phyloP scores from a whole-genome alignment of 1,140 invertebrate genomes.

The Zaprionus taronus region DNA sequence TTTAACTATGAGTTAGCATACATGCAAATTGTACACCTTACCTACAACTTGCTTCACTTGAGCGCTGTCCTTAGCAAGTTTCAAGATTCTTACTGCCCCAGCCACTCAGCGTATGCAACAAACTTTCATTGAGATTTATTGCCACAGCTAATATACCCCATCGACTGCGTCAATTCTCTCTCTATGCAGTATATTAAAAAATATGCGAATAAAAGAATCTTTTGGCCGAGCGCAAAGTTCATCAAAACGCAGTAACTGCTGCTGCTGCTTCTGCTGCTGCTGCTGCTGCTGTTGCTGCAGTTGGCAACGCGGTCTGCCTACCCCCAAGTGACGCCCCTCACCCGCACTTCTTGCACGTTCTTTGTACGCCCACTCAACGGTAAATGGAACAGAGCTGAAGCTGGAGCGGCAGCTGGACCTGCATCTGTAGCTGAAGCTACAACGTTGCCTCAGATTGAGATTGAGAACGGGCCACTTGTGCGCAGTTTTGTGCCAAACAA shows the following conservation, averaged over 20 bases:
- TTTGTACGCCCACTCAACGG: slow-evolving; percentile 5
- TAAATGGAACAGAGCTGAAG: slow-evolving; percentile 13
- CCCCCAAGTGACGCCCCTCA: not conserved
- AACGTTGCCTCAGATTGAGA: slow-evolving; percentile 17
- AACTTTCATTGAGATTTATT: slow-evolving; percentile 8
- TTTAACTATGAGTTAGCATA: not conserved
- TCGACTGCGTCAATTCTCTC: not conserved
- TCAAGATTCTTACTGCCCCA: not conserved
- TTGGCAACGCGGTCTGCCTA: slow-evolving; percentile 22
- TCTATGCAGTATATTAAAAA: slow-evolving; percentile 36
- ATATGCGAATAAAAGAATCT: slow-evolving; percentile 30
- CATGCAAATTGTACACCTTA: not conserved
- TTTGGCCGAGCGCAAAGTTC: slow-evolving; percentile 58
- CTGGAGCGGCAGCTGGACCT: slow-evolving; percentile 23
- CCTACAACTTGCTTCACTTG: not conserved
- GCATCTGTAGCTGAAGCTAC: slow-evolving; percentile 3
- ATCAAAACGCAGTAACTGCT: slow-evolving; percentile 59
- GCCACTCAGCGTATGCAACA: slow-evolving; percentile 3
- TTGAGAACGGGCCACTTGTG: slow-evolving; percentile 64
- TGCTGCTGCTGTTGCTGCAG: slow-evolving; percentile 19
- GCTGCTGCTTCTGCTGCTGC: slow-evolving; percentile 24
- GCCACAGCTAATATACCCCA: slow-evolving; percentile 5
- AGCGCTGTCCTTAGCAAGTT: not conserved
- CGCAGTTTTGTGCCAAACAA: slow-evolving; percentile 62
- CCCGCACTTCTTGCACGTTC: not conserved